Base-by-base conservation (phyloP, 2,888 invertebrate genomes). In the Nymphalis c-album region DNA sequence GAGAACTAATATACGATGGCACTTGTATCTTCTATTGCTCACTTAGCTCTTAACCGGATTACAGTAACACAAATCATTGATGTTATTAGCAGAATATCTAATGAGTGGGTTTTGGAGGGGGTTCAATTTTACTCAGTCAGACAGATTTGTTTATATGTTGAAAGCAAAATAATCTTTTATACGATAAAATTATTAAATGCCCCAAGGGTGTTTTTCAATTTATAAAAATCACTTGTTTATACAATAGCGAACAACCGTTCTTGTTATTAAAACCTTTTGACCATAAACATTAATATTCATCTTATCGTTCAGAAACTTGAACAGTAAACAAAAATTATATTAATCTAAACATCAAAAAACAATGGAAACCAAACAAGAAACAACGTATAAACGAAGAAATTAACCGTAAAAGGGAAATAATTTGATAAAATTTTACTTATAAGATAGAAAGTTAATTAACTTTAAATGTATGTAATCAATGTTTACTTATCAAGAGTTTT, bases 201-300 rank as follows among this genome's bases (percentile, higher is more conserved):
- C 40, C 2, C 13, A 40, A 13, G 13, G 40, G 13, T 40, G 13
- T 13, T 40, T n/a, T 40, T 40, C 40, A 40, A 31, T 31, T 31
- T 31, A 6, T 31, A 31, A 31, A 31, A 31, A 31, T 31, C 26
- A 31, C 26, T 51, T 18, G 51, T 26, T 22, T 22, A 18, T 22
- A 51, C 51, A 51, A 51, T 13, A 22, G 22, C 22, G 0, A 51
- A 16, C 13, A 47, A 16, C 7, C 53, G n/a, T 26, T 55, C 26
- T 55, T 31, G 18, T 50, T 50, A 40, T 40, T 40, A 40, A 50
- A 55, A 55, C 17, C 53, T 5, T 55, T 55, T 55, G 53, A 55
- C 53, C 53, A 55, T 55, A 55, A 55, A 26, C 53, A 55, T 55
- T 55, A 55, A 55, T 55, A 55, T 55, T 55, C 53, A 31, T 55